Evolutionary conservation across 2,797 vertebrate genomes (phyloP), one percentile per base, ranked within the genome.

Genomic region (Sebastolobus altivelis): DNA sequence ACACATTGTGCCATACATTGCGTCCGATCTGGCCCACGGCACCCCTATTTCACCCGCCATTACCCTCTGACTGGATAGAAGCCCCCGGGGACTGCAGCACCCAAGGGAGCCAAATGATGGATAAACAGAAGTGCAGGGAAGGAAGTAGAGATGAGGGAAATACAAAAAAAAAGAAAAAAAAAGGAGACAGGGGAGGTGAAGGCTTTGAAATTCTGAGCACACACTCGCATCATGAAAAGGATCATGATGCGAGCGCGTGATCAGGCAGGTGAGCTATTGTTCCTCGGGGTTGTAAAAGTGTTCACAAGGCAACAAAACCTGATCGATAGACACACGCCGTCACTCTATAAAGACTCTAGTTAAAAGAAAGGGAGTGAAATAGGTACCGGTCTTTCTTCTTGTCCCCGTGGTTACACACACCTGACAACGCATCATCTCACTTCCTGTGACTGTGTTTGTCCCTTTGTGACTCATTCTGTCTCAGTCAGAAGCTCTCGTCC

Each of bases 31-130:
- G 91, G 89, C 92, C 92, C 69, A 6, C 78, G 84, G 92, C 91
- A 85, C 88, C 91, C 74, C 94, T 83, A 94, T 95, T 95, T 94
- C 94, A 95, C 88, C 87, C 92, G 31, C 82, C 93, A 95, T 95
- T 96, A 95, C 93, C 89, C 85, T 52, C 84, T 79, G 79, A 91
- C 85, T 89, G 81, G 62, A 65, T 49, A 54, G 66, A 73, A 70
- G 43, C 46, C 87, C 79, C 60, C 72, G 2, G 87, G 85, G 83
- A 85, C 27, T 12, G 61, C 37, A 74, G 22, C 75, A 74, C 84
- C 87, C 65, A 29, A 54, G 77, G 80, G 88, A 82, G 77, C 66
- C 68, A 37, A 73, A 65, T 87, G 88, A 91, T 87, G 85, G 90
- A 89, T 88, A 83, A 88, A 86, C 55, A 78, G 84, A 85, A 81